Base-by-base conservation (phyloP, 1,140 invertebrate genomes). In the Aphelinus atriplicis region DNA sequence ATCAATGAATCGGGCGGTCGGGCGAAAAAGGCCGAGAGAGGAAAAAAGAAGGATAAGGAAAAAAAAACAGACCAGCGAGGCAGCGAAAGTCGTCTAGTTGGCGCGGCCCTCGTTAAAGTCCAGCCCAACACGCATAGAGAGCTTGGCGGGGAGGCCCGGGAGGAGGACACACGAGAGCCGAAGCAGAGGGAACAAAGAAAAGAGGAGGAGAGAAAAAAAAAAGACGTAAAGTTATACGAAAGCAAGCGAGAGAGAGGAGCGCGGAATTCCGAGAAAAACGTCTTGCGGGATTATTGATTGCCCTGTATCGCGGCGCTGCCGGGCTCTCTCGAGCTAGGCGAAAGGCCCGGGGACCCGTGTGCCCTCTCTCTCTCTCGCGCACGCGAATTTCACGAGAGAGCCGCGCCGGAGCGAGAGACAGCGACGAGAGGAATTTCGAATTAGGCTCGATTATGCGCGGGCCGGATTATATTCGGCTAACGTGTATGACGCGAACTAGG, bases 231-330 rank as follows among this genome's bases (percentile, higher is more conserved):
- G 62, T 69, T 69, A 66, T 63, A 65, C 74, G 74, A 75, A 75
- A 71, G 68, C 71, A 0, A 26, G 26, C 26, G 26, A 26, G 26
- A 26, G 26, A 26, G 26, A 26, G 26, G 60, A 62, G 68, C 45
- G 53, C 74, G 69, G 68, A 71, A 76, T 76, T 76, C 74, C 63
- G 74, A 76, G 74, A 76, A 76, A 71, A 76, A 76, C 69, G 74
- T 76, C 74, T 76, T 76, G 74, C 68, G 74, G 74, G 74, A 76
- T 76, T 76, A 76, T 76, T 76, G 74, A 76, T 76, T 71, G 74
- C 74, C 74, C 68, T 71, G 68, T 71, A 76, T 76, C 74, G 74
- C 74, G 61, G 46, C 26, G 26, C 26, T 26, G 26, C 26, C 26
- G 26, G 26, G 26, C 26, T 26, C 26, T 26, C 26, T 26, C 26